Evolutionary conservation across 2,113 vertebrate genomes (phyloP).

Genomic region (Ranitomeya variabilis): DNA sequence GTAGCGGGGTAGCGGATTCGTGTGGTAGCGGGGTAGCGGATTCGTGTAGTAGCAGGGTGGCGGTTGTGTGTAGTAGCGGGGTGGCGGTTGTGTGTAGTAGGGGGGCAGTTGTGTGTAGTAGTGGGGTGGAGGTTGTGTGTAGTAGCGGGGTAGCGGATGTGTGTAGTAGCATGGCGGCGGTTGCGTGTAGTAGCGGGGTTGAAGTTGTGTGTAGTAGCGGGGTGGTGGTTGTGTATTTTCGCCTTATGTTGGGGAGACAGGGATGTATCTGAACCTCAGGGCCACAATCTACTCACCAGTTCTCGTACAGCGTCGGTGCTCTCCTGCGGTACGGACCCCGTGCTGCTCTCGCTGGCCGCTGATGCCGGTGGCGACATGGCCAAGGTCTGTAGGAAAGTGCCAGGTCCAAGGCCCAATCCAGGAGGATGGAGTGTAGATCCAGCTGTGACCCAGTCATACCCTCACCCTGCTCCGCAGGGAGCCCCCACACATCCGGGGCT

Average conservation of each 20-base stretch:
- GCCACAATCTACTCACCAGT: background rate
- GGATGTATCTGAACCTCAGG: background rate
- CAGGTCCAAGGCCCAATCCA: constrained; percentile 22
- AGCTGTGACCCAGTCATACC: constrained; percentile 27
- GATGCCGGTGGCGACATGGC: constrained; percentile 49
- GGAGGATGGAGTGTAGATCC: background rate
- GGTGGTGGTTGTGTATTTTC: background rate
- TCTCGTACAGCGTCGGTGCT: constrained; percentile 34
- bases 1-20: background rate
- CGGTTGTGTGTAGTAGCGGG: background rate
- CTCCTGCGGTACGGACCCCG: constrained; percentile 25
- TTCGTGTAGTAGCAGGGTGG: background rate
- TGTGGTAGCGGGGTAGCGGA: background rate
- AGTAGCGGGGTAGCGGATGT: background rate
- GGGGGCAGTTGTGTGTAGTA: background rate
- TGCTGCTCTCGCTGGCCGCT: constrained; percentile 43
- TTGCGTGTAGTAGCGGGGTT: background rate
- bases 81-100: background rate
- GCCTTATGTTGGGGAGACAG: background rate
- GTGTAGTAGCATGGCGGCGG: background rate
- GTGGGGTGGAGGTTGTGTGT: background rate
- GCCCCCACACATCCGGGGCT: background rate
- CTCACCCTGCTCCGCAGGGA: background rate
- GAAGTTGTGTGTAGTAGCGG: background rate
- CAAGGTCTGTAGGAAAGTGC: background rate